Base-by-base conservation (phyloP, 2,797 vertebrate genomes). In the Gouania willdenowi region DNA sequence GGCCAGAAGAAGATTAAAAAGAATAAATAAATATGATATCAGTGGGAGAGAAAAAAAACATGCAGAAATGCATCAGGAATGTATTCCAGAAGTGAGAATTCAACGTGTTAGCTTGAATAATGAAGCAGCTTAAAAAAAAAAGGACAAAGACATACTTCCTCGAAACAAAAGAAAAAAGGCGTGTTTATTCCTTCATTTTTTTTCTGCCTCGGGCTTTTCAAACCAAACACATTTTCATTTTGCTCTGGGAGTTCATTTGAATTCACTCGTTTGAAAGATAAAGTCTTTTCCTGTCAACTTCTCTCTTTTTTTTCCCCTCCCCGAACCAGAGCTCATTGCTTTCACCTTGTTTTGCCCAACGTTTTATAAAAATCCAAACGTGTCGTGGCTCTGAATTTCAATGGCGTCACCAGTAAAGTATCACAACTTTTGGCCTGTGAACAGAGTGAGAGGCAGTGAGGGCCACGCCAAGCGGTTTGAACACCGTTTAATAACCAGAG, bases 241-340 rank as follows among this genome's bases (percentile, higher is more conserved):
- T 61, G 58, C 66, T 16, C 53, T 38, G 47, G 1, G 55, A 71
- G 53, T 75, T 79, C 77, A 77, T 82, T 81, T 68, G 66, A 80
- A 80, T 79, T 69, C 79, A 71, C 61, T 71, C 75, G 79, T 75
- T 83, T 75, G 64, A 79, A 65, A 75, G 73, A 79, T 77, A 80
- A 79, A 73, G 63, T 66, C 66, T 72, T 67, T 62, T 46, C 55
- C 46, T 42, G 36, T 48, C 46, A 52, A 59, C 35, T 22, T 6
- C 18, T 20, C 32, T 22, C 1, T 22, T 15, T 57, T 46, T 33
- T 10, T 10, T 10, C 10, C 10, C 10, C 10, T 10, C 10, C 10
- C 10, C 10, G 67, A 59, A 65, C 18, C 14, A 39, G 40, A 60
- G 37, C 63, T 72, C 59, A 44, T 66, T 69, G 51, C 56, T 63